These are phyloP conservation scores for Amphipoea lucens DNA, from an alignment of 2,888 invertebrate genomes.

Conservation along the genomic window DNA sequence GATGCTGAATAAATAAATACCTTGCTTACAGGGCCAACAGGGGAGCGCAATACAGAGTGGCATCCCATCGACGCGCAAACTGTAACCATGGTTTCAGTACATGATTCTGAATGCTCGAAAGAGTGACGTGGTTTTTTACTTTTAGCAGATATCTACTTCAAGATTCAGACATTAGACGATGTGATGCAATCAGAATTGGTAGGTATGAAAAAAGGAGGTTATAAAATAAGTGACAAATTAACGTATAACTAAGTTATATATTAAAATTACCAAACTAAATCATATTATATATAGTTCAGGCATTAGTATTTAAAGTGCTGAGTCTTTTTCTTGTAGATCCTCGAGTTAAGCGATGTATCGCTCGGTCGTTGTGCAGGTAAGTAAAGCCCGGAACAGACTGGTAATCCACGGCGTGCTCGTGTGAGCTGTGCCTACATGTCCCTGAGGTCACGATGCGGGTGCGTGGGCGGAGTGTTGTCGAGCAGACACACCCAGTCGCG, in stretches of 20 bases:
- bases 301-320: slow-evolving; percentile 12
- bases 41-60: too few species aligned
- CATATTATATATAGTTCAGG: background rate
- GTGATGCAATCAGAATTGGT: too few species aligned
- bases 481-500: slow-evolving; percentile 95
- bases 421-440: slow-evolving; percentile 37
- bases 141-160: too few species aligned
- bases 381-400: background rate
- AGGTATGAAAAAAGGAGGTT: background rate
- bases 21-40: too few species aligned
- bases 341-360: slow-evolving; percentile 1
- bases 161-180: too few species aligned
- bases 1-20: too few species aligned
- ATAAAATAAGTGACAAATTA: background rate
- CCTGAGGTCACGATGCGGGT: slow-evolving; percentile 70
- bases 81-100: too few species aligned
- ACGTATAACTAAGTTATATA: slow-evolving; percentile 23
- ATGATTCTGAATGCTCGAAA: too few species aligned
- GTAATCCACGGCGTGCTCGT: slow-evolving; percentile 36
- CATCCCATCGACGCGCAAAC: too few species aligned
- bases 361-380: background rate
- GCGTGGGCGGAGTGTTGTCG: slow-evolving; percentile 88
- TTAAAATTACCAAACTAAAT: slow-evolving; percentile 25
- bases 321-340: background rate
- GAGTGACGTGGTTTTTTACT: too few species aligned